These are phyloP conservation scores for Onychomys torridus DNA, from an alignment of 2,797 vertebrate genomes.

Conservation along the genomic window DNA sequence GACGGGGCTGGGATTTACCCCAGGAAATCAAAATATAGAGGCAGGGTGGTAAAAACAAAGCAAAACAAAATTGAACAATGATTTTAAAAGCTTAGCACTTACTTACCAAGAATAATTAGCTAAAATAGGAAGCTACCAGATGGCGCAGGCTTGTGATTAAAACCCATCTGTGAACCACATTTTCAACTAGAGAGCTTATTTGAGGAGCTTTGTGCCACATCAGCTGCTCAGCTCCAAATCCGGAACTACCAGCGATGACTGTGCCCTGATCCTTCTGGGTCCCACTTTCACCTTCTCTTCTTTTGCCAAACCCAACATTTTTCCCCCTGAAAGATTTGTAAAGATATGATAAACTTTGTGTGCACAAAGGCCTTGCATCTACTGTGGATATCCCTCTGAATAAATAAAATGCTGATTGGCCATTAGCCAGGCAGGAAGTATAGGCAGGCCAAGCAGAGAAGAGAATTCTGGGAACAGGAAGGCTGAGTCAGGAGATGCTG, in stretches of 20 bases:
- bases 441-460: too few relatives aligned
- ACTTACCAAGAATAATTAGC: conserved; percentile 77
- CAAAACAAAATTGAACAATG: conserved; percentile 45
- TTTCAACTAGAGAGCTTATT: conserved; percentile 37
- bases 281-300: neutral
- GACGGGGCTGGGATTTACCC: conserved; percentile 65
- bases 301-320: neutral
- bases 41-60: conserved; percentile 54
- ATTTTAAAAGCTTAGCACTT: conserved; percentile 78
- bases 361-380: neutral
- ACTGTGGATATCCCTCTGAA: too few relatives aligned
- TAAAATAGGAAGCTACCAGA: conserved; percentile 76
- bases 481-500: too few relatives aligned
- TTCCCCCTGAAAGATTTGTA: neutral
- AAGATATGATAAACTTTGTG: neutral
- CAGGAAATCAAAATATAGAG: conserved; percentile 72
- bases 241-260: neutral
- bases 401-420: too few relatives aligned
- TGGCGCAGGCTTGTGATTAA: conserved; percentile 65
- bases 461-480: too few relatives aligned
- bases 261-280: neutral
- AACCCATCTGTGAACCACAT: conserved; percentile 63
- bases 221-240: neutral
- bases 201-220: neutral
- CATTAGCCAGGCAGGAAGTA: too few relatives aligned